These are phyloP conservation scores for Epinephelus malabaricus DNA, from an alignment of 2,797 vertebrate genomes.

Conservation along the genomic window DNA sequence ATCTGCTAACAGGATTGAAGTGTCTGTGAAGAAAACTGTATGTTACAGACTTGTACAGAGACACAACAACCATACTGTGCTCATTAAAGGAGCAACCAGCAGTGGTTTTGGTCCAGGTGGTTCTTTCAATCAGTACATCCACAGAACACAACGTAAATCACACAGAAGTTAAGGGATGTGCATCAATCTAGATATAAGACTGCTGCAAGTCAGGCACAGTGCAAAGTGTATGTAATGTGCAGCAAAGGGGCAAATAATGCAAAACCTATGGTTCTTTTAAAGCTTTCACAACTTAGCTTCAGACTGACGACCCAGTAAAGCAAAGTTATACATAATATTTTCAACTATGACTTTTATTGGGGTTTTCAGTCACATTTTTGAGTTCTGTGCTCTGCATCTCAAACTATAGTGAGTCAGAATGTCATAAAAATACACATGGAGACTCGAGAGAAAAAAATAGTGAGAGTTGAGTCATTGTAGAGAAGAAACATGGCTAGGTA, in stretches of 20 bases:
- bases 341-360: neutral
- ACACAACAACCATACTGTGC: too few species aligned
- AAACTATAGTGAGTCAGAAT: neutral
- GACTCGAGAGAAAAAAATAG: neutral
- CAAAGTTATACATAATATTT: neutral
- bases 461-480: conserved; percentile 21
- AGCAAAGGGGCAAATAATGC: neutral
- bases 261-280: neutral
- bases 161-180: too few species aligned
- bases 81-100: too few species aligned
- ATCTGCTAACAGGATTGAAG: too few species aligned
- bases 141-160: too few species aligned
- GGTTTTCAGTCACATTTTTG: neutral
- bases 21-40: too few species aligned
- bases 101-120: too few species aligned
- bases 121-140: too few species aligned
- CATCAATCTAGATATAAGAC: too few species aligned
- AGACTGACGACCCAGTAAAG: neutral
- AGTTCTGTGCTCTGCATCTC: neutral
- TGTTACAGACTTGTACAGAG: too few species aligned
- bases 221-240: neutral
- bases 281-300: too few species aligned
- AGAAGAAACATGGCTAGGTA: conserved; percentile 14
- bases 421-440: neutral
- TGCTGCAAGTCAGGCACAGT: too few species aligned